A percentile compares a stretch with the other conserved stretches of the same genome.
phyloP scores from a whole-genome alignment of 2,888 invertebrate species.

The Acanthopleura granulata region DNA sequence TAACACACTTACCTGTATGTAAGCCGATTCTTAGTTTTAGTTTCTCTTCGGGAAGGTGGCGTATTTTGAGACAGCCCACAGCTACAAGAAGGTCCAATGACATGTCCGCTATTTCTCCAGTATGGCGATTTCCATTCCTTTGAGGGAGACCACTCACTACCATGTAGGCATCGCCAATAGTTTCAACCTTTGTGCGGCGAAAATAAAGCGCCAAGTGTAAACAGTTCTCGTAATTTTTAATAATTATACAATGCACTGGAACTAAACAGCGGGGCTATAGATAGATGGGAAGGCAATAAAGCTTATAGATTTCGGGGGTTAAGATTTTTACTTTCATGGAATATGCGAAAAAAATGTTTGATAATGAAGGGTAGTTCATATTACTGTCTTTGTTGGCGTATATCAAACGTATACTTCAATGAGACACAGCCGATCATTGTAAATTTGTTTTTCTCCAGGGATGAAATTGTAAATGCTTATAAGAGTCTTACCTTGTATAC shows the following conservation, averaged over 20 bases:
- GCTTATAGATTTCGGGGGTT: too few species aligned
- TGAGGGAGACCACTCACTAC: constrained; percentile 51
- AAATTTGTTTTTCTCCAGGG: too few species aligned
- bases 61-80: constrained; percentile 25
- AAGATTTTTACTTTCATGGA: too few species aligned
- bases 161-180: constrained; percentile 34
- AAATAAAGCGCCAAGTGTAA: neutral
- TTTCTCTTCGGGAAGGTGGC: constrained; percentile 23
- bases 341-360: too few species aligned
- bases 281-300: too few species aligned
- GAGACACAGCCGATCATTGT: too few species aligned
- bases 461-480: too few species aligned
- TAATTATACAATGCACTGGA: too few species aligned
- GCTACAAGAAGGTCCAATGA: constrained; percentile 44
- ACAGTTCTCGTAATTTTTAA: neutral
- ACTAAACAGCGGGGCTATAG: too few species aligned
- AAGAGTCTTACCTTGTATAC: constrained; percentile 8
- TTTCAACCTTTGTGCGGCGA: neutral
- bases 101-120: constrained; percentile 48
- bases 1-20: constrained; percentile 1
- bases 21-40: constrained; percentile 24
- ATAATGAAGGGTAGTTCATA: too few species aligned
- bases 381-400: too few species aligned
- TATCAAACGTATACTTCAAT: too few species aligned
- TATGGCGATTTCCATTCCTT: constrained; percentile 47